Conservation (phyloP, 2,888 invertebrate species). For the Therioaphis trifolii region DNA sequence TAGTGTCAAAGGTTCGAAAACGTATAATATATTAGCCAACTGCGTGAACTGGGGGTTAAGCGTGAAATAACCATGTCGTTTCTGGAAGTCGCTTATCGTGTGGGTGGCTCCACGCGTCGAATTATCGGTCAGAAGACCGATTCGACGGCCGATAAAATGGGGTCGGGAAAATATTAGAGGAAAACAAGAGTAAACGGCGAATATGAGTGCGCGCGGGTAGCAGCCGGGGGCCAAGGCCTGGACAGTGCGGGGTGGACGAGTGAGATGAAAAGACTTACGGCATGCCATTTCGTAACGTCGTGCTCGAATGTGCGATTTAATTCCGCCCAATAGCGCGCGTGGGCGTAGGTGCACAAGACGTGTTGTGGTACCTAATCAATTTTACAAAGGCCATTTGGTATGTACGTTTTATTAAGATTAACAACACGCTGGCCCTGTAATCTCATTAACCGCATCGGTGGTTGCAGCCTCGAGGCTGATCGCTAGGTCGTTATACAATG, state of each 20-base stretch:
- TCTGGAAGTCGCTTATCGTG: no score
- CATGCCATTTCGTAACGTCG: slow-evolving; percentile 22
- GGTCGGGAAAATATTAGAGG: neutral
- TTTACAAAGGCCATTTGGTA: slow-evolving; percentile 47
- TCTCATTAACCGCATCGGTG: slow-evolving; percentile 35
- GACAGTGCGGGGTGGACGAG: no score
- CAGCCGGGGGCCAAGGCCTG: no score
- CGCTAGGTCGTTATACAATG: neutral
- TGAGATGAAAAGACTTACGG: slow-evolving; percentile 46
- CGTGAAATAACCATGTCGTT: no score
- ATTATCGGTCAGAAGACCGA: no score
- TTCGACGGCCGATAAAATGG: neutral
- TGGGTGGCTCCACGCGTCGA: no score
- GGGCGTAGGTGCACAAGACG: neutral
- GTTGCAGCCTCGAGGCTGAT: neutral
- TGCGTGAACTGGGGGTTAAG: no score
- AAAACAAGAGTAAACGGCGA: neutral
- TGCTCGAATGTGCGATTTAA: slow-evolving; percentile 32
- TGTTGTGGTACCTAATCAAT: slow-evolving; percentile 38
- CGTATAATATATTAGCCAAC: no score
- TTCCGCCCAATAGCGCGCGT: slow-evolving; percentile 18
- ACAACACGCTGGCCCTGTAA: neutral
- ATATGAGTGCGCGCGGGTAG: neutral
- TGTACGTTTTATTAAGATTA: slow-evolving; percentile 47
- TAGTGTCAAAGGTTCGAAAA: no score